Evolutionary conservation across 2,888 invertebrate genomes (phyloP), one percentile per base, ranked within the genome.

Genomic region (Drosophila pseudotakahashii): DNA sequence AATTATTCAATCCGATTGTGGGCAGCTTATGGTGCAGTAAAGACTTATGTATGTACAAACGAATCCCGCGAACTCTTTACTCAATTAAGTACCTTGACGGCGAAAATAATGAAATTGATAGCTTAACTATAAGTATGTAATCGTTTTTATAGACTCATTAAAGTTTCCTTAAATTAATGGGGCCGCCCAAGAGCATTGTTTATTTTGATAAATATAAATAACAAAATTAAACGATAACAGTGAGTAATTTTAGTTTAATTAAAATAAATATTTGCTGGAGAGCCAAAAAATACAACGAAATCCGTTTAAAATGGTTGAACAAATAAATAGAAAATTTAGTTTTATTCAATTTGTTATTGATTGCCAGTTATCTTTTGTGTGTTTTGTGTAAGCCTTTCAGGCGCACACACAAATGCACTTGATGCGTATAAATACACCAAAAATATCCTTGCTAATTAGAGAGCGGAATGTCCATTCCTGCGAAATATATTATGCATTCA

Each of bases 371-470:
- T 10, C 26, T n/a, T 5, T 44, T n/a, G 44, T 41, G 16, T 41
- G 19, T 19, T 19, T 41, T 16, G 16, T 0, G 10, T 10, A 41
- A 41, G 14, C 41, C 16, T 34, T 34, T 34, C 34, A 34, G 13
- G 5, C 34, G 3, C 16, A 10, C 16, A 16, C 16, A 16, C 16
- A 23, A 57, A 52, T 37, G 36, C 57, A 36, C 4, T 41, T 16
- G 4, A 19, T 39, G 16, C 14, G 10, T n/a, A 32, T 47, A 48
- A 58, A 54, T 53, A 37, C 19, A 9, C 26, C 7, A 10, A 37
- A 14, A 48, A 36, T 58, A 58, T 55, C 9, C 30, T 32, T 16
- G 32, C 58, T 59, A 59, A 41, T 59, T 59, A 59, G 58, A 41
- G 39, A 11, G 34, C 16, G 14, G 2, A n/a, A n/a, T 23, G 9